These are phyloP conservation scores for Lepidurus apus DNA, from an alignment of 1,140 invertebrate species.

Conservation along the genomic window DNA sequence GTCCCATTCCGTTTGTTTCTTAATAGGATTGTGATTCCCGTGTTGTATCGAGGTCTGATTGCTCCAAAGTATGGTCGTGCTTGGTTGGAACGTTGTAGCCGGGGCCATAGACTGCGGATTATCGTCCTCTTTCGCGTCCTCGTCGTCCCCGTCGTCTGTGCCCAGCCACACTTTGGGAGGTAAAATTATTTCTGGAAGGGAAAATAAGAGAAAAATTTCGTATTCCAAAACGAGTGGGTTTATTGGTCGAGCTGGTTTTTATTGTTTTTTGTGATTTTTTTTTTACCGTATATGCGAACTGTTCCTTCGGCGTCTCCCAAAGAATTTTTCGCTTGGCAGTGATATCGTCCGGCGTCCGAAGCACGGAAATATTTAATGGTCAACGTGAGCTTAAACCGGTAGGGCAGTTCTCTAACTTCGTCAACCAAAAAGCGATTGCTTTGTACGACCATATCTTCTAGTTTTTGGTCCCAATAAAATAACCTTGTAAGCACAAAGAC, in stretches of 20 bases:
- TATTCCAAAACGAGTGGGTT: background rate
- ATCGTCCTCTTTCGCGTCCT: background rate
- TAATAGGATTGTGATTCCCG: background rate
- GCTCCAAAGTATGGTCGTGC: background rate
- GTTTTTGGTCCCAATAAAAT: background rate
- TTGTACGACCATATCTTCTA: constrained; percentile 30
- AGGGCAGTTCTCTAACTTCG: constrained; percentile 37
- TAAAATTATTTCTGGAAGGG: background rate
- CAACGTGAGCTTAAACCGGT: constrained; percentile 46
- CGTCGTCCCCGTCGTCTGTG: background rate
- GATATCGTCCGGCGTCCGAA: constrained; percentile 48
- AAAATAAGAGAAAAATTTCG: background rate
- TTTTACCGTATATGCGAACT: constrained; percentile 70
- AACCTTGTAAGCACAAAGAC: background rate
- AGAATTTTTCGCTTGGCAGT: constrained; percentile 70
- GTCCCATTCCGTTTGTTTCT: background rate
- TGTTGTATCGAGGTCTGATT: background rate
- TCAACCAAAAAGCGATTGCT: constrained; percentile 35
- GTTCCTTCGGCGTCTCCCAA: constrained; percentile 88
- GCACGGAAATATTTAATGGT: constrained; percentile 44
- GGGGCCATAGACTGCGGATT: background rate
- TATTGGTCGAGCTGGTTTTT: background rate
- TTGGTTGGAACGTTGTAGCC: background rate
- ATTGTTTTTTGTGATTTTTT: background rate
- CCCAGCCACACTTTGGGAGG: background rate